These are phyloP conservation scores for Nineta flava DNA, from an alignment of 2,888 invertebrate genomes.

Conservation along the genomic window DNA sequence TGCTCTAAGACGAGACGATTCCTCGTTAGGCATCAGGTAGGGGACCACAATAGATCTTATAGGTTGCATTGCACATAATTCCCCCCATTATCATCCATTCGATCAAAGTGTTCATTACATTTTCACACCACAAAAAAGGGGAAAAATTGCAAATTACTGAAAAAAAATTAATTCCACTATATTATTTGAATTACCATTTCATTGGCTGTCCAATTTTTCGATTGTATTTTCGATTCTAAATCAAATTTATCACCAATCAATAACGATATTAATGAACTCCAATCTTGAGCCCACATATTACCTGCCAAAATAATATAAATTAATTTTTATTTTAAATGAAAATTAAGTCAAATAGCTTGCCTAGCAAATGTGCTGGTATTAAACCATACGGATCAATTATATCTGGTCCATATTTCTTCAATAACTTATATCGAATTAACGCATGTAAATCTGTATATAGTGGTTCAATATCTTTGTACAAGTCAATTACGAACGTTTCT, in stretches of 20 bases:
- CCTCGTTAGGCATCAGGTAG: no score
- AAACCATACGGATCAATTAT: slow-evolving; percentile 35
- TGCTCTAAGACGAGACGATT: no score
- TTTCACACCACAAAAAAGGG: no score
- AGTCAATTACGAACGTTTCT: slow-evolving; percentile 28
- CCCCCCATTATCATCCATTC: no score
- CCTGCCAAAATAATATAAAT: slow-evolving; percentile 25
- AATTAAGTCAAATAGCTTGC: slow-evolving; percentile 22
- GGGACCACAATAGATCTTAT: no score
- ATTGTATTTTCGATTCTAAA: slow-evolving; percentile 33
- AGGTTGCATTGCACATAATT: no score
- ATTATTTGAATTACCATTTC: slow-evolving; percentile 33
- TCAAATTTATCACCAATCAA: slow-evolving; percentile 29
- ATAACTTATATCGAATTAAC: slow-evolving; percentile 45
- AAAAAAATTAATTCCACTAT: background rate
- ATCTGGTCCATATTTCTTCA: slow-evolving; percentile 35
- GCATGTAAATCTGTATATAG: slow-evolving; percentile 57
- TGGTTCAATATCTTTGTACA: slow-evolving; percentile 41
- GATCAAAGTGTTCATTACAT: no score
- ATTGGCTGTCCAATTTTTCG: slow-evolving; percentile 35
- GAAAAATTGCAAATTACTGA: background rate
- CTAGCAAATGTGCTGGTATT: slow-evolving; percentile 54
- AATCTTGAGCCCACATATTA: slow-evolving; percentile 56
- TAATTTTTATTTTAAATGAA: background rate
- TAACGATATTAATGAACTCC: slow-evolving; percentile 40